These are phyloP conservation scores for Dendronephthya gigantea DNA, from an alignment of 64 coral and sea anemone genomes.

Conservation along the genomic window DNA sequence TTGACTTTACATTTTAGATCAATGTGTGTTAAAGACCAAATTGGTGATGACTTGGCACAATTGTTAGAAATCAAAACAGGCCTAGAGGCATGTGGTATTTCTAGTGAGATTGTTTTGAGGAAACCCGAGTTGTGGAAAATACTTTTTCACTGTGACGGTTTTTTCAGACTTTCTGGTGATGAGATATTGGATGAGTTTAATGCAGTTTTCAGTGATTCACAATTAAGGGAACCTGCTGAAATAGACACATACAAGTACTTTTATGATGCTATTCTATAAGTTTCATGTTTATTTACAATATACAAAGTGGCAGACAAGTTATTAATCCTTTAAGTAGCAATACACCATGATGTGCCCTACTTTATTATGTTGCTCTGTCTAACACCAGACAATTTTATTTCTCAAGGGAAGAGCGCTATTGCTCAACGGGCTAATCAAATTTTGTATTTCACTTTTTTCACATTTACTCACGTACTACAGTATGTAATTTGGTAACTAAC, in stretches of 20 bases:
- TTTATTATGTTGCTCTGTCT: too few species aligned
- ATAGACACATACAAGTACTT: conserved; percentile 4
- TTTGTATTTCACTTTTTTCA: too few species aligned
- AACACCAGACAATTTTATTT: too few species aligned
- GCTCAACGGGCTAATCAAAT: too few species aligned
- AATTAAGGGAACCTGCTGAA: not conserved
- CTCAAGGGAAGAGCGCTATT: too few species aligned
- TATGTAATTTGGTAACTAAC: too few species aligned
- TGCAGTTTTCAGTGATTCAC: not conserved
- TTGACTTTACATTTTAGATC: not conserved
- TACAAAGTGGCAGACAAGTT: too few species aligned
- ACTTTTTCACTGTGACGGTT: not conserved
- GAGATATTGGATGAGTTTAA: not conserved
- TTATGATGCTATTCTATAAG: not conserved
- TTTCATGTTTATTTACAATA: too few species aligned
- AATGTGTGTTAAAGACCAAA: not conserved
- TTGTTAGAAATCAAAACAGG: not conserved
- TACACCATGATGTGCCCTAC: too few species aligned
- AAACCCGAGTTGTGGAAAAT: not conserved
- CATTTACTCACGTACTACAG: too few species aligned
- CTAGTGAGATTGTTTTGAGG: not conserved
- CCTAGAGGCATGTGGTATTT: not conserved
- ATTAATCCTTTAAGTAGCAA: too few species aligned
- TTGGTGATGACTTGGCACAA: conserved; percentile 1
- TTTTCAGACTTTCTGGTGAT: not conserved